phyloP scores from a whole-genome alignment of 2,113 vertebrate genomes.

The Phrynosoma platyrhinos region DNA sequence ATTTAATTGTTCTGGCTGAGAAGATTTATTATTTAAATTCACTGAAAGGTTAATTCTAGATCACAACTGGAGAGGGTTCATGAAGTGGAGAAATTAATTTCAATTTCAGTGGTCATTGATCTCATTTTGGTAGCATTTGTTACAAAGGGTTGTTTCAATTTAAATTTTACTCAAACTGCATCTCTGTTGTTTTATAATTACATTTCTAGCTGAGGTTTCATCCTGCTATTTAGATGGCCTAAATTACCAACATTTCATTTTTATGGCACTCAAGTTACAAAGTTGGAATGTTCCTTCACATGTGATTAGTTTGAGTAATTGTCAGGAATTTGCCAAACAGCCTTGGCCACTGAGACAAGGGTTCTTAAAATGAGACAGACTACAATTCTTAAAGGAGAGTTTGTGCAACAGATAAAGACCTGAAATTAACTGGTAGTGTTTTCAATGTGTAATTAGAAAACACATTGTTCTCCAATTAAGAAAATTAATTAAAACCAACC shows the following conservation, averaged over 20 bases:
- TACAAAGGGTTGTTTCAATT: conserved; percentile 59
- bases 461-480: conserved; percentile 66
- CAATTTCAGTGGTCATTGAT: conserved; percentile 43
- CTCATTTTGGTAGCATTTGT: conserved; percentile 48
- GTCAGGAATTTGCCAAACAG: conserved; percentile 63
- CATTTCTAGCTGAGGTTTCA: conserved; percentile 53
- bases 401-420: conserved; percentile 55
- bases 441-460: conserved; percentile 68
- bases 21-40: conserved; percentile 53
- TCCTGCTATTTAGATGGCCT: conserved; percentile 36
- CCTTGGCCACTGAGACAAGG: conserved; percentile 54
- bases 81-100: conserved; percentile 41
- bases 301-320: conserved; percentile 74
- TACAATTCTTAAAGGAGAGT: conserved; percentile 58
- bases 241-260: conserved; percentile 64
- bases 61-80: not conserved
- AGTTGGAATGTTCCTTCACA: conserved; percentile 64
- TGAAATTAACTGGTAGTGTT: conserved; percentile 56
- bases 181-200: conserved; percentile 62
- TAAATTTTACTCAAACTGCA: conserved; percentile 55
- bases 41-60: conserved; percentile 30
- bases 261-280: conserved; percentile 69
- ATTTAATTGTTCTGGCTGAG: conserved; percentile 47
- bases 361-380: conserved; percentile 64
- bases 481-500: conserved; percentile 71